Percentiles rank a stretch among this genome's conserved stretches.
Conservation (phyloP, 1,140 invertebrate species). For the Pseudomyrmex sp. region DNA sequence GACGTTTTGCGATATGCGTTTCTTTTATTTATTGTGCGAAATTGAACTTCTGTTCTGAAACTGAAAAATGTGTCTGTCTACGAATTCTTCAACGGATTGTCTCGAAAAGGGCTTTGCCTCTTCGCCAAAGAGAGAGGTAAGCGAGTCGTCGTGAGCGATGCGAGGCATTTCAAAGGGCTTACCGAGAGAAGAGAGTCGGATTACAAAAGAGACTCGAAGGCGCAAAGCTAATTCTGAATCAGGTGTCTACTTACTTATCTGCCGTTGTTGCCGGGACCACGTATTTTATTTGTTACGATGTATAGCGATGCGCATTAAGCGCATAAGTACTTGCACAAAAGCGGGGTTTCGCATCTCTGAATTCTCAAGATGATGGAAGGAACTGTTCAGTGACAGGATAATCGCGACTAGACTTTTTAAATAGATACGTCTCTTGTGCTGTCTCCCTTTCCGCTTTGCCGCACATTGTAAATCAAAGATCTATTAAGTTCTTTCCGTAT, state of each 20-base stretch:
- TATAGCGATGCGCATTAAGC: conserved; percentile 6
- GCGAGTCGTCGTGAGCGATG: background rate
- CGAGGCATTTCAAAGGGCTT: conserved; percentile 33
- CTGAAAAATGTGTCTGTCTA: background rate
- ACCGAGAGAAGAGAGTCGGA: conserved; percentile 1
- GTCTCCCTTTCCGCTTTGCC: conserved; percentile 14
- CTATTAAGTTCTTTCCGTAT: background rate
- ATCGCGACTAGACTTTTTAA: conserved; percentile 28
- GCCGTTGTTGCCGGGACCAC: background rate
- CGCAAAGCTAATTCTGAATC: conserved; percentile 51
- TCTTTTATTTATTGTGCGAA: background rate
- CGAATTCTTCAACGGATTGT: conserved; percentile 11
- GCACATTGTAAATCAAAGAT: conserved; percentile 12
- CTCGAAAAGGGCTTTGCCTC: background rate
- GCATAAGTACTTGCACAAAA: conserved; percentile 6
- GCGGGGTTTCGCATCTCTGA: conserved; percentile 43
- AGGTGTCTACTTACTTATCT: conserved; percentile 50
- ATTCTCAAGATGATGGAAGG: conserved; percentile 32
- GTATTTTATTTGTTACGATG: conserved; percentile 36
- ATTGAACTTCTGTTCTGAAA: background rate
- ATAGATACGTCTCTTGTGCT: background rate
- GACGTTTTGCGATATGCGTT: background rate
- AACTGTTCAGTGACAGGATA: conserved; percentile 12
- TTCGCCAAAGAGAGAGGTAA: background rate
- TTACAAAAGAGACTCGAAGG: conserved; percentile 54